A percentile compares a stretch with the other conserved stretches of the same genome.
Conservation (phyloP, 92 coral and sea anemone species). For the Diadumene lineata region DNA sequence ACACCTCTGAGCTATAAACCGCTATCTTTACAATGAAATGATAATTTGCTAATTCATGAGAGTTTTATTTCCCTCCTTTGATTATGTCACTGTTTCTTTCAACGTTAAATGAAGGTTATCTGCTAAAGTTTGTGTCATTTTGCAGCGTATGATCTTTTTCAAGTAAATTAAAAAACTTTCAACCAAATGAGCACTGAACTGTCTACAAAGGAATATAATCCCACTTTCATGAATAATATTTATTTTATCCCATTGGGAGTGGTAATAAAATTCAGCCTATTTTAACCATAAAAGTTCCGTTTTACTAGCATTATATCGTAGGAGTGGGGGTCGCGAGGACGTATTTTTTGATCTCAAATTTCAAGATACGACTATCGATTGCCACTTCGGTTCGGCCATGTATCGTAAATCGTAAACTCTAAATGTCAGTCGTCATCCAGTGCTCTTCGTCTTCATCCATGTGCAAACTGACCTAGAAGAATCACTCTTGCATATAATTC, state of each 20-base stretch:
- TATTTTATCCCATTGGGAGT: neutral
- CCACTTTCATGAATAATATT: neutral
- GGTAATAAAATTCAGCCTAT: neutral
- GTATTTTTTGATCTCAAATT: conserved; percentile 29
- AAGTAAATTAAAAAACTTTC: conserved; percentile 8
- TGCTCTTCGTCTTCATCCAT: conserved; percentile 25
- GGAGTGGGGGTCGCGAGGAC: conserved; percentile 22
- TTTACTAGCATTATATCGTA: conserved; percentile 18
- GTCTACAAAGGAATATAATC: neutral
- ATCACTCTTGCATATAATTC: conserved; percentile 42
- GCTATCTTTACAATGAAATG: neutral
- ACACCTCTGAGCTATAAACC: no score
- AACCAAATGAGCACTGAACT: conserved; percentile 9
- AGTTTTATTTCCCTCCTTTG: neutral
- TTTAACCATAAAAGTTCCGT: neutral
- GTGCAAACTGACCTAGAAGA: conserved; percentile 19
- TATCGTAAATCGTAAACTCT: conserved; percentile 12
- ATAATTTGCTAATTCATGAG: neutral
- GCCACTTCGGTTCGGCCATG: conserved; percentile 6
- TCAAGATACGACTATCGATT: conserved; percentile 18
- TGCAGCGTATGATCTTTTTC: neutral
- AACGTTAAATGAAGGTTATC: conserved; percentile 25
- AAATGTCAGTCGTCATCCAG: neutral
- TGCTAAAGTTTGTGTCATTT: neutral
- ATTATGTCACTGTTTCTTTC: conserved; percentile 8